Evolutionary conservation across 2,888 invertebrate genomes (phyloP).

Genomic region (Ichneumoninae sp.): DNA sequence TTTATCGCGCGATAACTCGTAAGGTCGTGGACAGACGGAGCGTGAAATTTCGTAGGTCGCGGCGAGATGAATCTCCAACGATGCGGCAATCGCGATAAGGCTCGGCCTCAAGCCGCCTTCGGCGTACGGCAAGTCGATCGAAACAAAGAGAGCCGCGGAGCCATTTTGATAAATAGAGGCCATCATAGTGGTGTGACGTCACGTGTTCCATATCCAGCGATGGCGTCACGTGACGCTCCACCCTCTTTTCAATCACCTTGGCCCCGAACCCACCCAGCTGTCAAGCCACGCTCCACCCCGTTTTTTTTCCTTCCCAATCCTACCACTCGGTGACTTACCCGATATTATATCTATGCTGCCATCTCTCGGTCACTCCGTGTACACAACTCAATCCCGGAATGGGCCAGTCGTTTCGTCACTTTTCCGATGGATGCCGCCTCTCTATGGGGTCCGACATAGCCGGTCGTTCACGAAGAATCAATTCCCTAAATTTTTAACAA

Average conservation of each 20-base stretch:
- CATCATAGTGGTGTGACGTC: conserved; percentile 86
- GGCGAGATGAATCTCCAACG: conserved; percentile 57
- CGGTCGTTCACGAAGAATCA: conserved; percentile 65
- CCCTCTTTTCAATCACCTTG: conserved; percentile 87
- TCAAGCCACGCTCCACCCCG: conserved; percentile 84
- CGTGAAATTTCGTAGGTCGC: conserved; percentile 54
- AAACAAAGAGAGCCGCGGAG: conserved; percentile 80
- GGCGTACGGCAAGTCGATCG: conserved; percentile 58
- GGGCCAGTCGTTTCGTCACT: conserved; percentile 77
- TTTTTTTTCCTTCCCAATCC: conserved; percentile 76
- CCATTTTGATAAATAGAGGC: conserved; percentile 88
- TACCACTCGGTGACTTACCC: conserved; percentile 52
- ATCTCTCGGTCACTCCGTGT: conserved; percentile 78
- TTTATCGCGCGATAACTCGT: conserved; percentile 59
- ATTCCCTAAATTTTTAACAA: not conserved
- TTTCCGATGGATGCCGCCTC: conserved; percentile 82
- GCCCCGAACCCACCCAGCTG: conserved; percentile 85
- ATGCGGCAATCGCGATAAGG: conserved; percentile 48
- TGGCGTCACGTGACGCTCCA: conserved; percentile 86
- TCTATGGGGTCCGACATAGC: conserved; percentile 69
- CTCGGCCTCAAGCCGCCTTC: not conserved
- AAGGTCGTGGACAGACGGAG: conserved; percentile 57
- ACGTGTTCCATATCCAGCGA: conserved; percentile 81
- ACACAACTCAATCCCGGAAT: conserved; percentile 79
- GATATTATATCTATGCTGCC: conserved; percentile 80